phyloP scores from a whole-genome alignment of 1,140 invertebrate species.

The Hydropsyche tenuis region DNA sequence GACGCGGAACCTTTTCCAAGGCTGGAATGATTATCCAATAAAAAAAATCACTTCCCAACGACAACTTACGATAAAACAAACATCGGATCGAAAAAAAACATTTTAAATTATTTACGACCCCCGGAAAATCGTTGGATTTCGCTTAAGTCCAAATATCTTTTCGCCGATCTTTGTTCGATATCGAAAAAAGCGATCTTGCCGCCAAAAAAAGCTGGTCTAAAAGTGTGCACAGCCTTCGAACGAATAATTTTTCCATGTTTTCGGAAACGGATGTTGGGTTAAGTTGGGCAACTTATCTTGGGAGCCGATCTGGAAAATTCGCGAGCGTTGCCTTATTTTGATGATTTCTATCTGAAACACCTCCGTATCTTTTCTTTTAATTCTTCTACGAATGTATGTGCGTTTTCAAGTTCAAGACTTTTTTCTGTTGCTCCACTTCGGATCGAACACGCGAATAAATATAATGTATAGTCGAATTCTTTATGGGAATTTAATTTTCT shows the following conservation, averaged over 20 bases:
- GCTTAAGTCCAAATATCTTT: background rate
- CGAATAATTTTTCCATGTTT: constrained; percentile 8
- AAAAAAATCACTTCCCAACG: no score
- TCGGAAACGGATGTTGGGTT: constrained; percentile 11
- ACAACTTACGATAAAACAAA: background rate
- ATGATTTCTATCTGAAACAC: background rate
- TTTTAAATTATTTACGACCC: background rate
- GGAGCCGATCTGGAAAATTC: background rate
- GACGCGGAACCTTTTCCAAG: no score
- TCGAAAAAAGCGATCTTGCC: background rate
- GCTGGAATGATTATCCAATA: no score
- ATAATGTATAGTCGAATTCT: no score
- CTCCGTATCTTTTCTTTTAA: background rate
- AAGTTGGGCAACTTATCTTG: background rate
- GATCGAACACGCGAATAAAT: no score
- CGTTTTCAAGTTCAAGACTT: no score
- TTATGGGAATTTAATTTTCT: no score
- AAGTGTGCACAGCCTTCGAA: constrained; percentile 11
- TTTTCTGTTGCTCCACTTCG: no score
- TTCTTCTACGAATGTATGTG: background rate
- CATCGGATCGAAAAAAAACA: background rate
- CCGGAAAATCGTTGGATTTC: background rate
- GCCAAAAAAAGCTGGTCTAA: background rate
- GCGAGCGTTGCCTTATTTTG: background rate
- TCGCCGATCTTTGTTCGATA: background rate